Conservation (phyloP, 1,140 invertebrate species). For the Drosophila ercepeae region DNA sequence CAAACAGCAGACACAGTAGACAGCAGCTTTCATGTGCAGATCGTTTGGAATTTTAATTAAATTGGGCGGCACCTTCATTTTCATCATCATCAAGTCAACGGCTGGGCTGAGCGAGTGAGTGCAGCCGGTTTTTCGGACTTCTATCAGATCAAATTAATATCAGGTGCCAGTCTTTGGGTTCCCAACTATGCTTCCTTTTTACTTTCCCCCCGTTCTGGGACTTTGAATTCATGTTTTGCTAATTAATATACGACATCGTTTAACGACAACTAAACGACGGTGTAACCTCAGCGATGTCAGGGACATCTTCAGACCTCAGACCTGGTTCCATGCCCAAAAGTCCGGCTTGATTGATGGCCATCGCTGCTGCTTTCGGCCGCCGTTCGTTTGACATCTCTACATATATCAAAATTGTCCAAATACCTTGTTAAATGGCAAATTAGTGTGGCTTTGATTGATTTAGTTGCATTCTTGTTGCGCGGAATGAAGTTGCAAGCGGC, state of each 20-base stretch:
- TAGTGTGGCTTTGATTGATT: conserved; percentile 83
- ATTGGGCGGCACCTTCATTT: conserved; percentile 83
- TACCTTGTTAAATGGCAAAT: conserved; percentile 84
- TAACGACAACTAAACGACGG: conserved; percentile 70
- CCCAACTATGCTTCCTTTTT: neutral
- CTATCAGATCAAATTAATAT: conserved; percentile 72
- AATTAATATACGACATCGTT: conserved; percentile 72
- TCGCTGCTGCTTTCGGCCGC: conserved; percentile 40
- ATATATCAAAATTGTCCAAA: conserved; percentile 84
- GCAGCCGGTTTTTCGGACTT: conserved; percentile 18
- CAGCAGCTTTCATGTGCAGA: conserved; percentile 66
- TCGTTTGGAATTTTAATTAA: conserved; percentile 84
- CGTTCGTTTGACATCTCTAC: conserved; percentile 72
- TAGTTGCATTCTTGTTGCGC: conserved; percentile 76
- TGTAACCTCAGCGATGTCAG: conserved; percentile 34
- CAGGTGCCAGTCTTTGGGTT: conserved; percentile 53
- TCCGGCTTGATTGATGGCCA: conserved; percentile 71
- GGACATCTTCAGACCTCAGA: neutral
- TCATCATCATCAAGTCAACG: conserved; percentile 76
- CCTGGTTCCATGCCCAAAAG: conserved; percentile 44
- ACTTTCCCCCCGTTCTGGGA: conserved; percentile 5
- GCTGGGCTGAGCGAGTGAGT: neutral
- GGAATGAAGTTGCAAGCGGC: conserved; percentile 74
- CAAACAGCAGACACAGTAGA: neutral
- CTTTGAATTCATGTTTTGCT: conserved; percentile 74